Base-by-base conservation (phyloP, 2,888 invertebrate genomes). In the Drosophila helvetica region DNA sequence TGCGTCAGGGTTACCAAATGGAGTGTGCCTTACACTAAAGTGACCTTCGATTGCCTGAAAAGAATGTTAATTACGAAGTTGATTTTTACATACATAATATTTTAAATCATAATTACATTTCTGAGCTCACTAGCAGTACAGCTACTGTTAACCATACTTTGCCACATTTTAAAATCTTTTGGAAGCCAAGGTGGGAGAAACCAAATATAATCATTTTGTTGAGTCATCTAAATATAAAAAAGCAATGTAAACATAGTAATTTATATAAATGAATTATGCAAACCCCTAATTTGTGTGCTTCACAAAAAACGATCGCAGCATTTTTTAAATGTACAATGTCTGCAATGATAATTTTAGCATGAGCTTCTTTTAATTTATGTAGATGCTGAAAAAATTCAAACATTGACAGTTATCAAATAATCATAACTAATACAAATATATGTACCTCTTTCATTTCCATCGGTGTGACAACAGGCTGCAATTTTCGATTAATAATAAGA, bases 271-370 rank as follows among this genome's bases (percentile, higher is more conserved):
- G 46, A 43, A 50, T 9, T 25, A 42, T 48, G 65, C 82, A 71
- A 79, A 91, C 91, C 53, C 77, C 67, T 48, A 91, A 74, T 47
- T 90, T 82, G n/a, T 79, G 82, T 0, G 96, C 97, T 89, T 96
- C 96, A 90, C 98, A 98, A 94, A 98, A 95, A 15, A 97, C 95
- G 62, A 94, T 94, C 38, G 96, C 93, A 7, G 94, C 95, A 22
- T 95, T 94, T 76, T 94, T 93, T 81, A 95, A 96, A 86, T 96
- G 95, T 54, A 96, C 27, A 27, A 27, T 94, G 89, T 96, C 96
- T 8, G 96, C 95, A 76, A 96, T 96, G 58, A 98, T 95, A 42
- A 98, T 95, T 78, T 94, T 94, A 0, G 95, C 96, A 64, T 94
- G 93, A 66, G 94, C 94, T 47, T 92, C 92, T 78, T 95, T 95